Base-by-base conservation (phyloP, 2,888 invertebrate genomes). In the Merodon equestris region DNA sequence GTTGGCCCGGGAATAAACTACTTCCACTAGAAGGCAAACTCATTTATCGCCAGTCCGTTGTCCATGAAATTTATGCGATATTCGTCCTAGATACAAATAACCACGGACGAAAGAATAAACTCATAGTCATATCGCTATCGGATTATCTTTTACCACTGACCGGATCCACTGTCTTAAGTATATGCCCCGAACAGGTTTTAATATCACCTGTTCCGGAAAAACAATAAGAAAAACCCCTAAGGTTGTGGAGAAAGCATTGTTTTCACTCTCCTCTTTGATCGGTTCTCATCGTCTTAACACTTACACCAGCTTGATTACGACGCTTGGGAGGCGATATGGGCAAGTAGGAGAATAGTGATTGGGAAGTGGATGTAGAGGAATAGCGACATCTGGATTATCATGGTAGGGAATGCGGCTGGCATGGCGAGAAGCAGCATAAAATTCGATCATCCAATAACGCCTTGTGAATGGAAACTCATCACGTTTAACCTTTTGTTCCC, bases 401-500 rank as follows among this genome's bases (percentile, higher is more conserved):
- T 77, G 48, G 67, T 48, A 50, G 47, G 17, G 67, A 72, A 77
- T 72, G 51, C 63, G 73, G 57, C 53, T 68, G 47, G 42, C 57
- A 67, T 63, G 63, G 61, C 47, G 61, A 66, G 44, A 14, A 63
- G 50, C 54, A 44, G 79, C 68, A 79, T 79, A 64, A 79, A 74
- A 79, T 79, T 79, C 74, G 70, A 79, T 79, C 79, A 79, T 63
- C 74, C 74, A 74, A 70, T 74, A 79, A 74, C 63, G 38, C 34
- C 74, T 58, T 40, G 54, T 60, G 68, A 79, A 74, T 74, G 73
- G 44, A 64, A 70, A 73, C 79, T 79, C 79, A 79, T 79, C 79
- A 79, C 74, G 79, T 74, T 74, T 74, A 79, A 79, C 79, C 79
- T 79, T 70, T 79, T 79, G 74, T 79, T 74, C 68, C 50, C 50